A percentile compares a stretch with the other conserved stretches of the same genome.
These are phyloP conservation scores for Diceros bicornis DNA, from an alignment of 2,797 vertebrate species.

Conservation along the genomic window DNA sequence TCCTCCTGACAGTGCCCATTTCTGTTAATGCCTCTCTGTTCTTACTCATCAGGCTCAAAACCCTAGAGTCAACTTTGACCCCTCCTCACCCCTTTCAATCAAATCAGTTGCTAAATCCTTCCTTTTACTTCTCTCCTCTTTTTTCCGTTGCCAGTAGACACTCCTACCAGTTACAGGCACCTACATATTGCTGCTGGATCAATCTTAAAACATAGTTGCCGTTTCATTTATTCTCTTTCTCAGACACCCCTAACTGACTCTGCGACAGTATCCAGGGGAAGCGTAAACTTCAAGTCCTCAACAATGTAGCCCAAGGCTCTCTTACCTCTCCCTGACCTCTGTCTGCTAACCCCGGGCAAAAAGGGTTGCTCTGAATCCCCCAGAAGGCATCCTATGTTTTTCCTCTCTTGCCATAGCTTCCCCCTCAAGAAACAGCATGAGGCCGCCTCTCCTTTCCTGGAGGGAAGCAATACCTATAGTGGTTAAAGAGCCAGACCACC, in stretches of 20 bases:
- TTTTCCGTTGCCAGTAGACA: background rate
- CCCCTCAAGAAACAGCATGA: background rate
- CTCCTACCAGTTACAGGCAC: no score
- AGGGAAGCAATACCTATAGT: background rate
- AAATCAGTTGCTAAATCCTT: background rate
- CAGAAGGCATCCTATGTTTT: background rate
- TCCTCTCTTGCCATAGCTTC: background rate
- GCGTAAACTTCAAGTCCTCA: background rate
- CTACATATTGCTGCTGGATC: background rate
- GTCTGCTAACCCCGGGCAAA: background rate
- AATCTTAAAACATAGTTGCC: background rate
- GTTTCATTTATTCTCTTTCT: background rate
- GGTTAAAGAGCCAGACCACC: background rate
- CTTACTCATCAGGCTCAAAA: background rate
- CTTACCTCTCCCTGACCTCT: background rate
- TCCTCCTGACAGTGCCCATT: background rate
- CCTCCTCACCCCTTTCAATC: background rate
- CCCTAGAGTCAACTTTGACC: background rate
- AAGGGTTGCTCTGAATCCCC: background rate
- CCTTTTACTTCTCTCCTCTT: background rate
- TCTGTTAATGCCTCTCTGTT: slow-evolving; percentile 11
- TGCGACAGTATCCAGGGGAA: background rate
- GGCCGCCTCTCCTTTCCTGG: background rate
- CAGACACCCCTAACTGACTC: background rate
- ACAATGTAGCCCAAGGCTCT: background rate